These are phyloP conservation scores for Drosophila acutilabella DNA, from an alignment of 2,888 invertebrate genomes.

Conservation along the genomic window DNA sequence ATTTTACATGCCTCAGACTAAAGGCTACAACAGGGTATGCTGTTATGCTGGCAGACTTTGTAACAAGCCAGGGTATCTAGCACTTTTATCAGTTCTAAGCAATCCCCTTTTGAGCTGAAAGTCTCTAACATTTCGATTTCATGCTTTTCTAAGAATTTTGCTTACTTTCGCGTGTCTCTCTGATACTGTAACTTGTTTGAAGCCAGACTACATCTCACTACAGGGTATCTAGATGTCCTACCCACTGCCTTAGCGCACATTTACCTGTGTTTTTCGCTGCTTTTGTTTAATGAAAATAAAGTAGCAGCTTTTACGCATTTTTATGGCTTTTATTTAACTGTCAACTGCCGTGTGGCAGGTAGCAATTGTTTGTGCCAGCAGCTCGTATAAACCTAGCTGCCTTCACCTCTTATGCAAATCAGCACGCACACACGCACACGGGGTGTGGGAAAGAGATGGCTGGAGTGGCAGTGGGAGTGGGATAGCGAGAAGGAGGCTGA, in stretches of 20 bases:
- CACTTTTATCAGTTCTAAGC: too few species aligned
- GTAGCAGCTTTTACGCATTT: slow-evolving; percentile 78
- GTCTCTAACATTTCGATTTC: too few species aligned
- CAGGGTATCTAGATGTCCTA: neutral
- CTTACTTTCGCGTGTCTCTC: too few species aligned
- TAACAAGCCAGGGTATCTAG: too few species aligned
- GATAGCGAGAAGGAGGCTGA: neutral
- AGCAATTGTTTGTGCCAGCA: slow-evolving; percentile 9
- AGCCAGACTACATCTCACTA: neutral
- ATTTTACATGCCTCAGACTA: neutral
- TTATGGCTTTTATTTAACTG: slow-evolving; percentile 73
- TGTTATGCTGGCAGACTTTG: neutral
- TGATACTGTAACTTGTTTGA: neutral
- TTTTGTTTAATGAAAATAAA: slow-evolving; percentile 72
- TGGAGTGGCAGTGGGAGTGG: neutral
- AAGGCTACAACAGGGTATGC: neutral
- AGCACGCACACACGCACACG: slow-evolving; percentile 15
- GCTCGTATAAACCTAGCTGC: slow-evolving; percentile 17
- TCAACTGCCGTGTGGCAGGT: slow-evolving; percentile 46
- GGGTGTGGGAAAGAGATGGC: too few species aligned
- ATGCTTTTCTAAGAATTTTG: too few species aligned
- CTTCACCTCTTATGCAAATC: slow-evolving; percentile 69
- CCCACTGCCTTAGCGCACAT: too few species aligned
- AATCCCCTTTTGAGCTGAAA: too few species aligned
- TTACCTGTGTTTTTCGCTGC: slow-evolving; percentile 1